A percentile compares a stretch with the other conserved stretches of the same genome.
These are phyloP conservation scores for Tinamus major DNA, from an alignment of 2,797 vertebrate species.

Conservation along the genomic window DNA sequence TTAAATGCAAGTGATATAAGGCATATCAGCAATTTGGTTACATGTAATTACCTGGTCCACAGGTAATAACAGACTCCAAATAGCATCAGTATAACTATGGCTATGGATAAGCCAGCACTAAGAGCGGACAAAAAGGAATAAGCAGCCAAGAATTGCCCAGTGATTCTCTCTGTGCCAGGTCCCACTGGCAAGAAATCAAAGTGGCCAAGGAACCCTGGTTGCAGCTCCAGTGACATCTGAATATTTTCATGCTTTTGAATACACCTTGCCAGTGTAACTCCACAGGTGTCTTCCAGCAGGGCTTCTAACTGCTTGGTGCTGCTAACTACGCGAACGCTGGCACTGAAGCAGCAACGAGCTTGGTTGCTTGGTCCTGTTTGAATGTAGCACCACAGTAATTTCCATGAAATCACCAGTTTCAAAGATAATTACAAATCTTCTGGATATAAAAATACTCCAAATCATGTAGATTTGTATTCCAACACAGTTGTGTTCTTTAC, in stretches of 20 bases:
- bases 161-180: background rate
- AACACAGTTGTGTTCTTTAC: background rate
- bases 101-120: background rate
- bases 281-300: background rate
- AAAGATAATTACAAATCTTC: background rate
- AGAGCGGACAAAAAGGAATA: background rate
- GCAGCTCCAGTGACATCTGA: background rate
- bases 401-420: background rate
- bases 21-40: background rate
- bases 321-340: rapidly evolving
- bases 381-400: background rate
- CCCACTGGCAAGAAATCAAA: background rate
- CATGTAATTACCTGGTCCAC: background rate
- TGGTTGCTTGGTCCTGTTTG: background rate
- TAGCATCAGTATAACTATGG: background rate
- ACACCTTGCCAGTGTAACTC: background rate
- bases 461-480: background rate
- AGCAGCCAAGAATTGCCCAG: background rate
- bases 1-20: background rate
- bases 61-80: background rate
- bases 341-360: background rate
- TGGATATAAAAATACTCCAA: background rate
- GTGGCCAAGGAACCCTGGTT: background rate
- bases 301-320: background rate
- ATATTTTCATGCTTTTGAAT: background rate